Base-by-base conservation (phyloP, 1,140 invertebrate genomes). In the Archegozetes longisetosus region DNA sequence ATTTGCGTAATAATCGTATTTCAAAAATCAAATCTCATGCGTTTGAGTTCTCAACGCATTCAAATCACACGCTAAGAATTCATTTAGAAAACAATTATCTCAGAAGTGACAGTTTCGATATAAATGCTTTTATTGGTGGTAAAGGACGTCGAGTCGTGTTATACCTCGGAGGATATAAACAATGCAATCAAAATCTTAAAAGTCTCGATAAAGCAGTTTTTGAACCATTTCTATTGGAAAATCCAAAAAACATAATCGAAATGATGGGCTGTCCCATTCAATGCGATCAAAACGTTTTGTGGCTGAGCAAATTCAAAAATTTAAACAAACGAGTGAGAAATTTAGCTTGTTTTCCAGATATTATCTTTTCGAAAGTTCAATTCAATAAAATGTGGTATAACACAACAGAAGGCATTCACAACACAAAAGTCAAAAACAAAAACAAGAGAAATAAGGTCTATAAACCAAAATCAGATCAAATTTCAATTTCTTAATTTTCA, bases 221-320 rank as follows among this genome's bases (percentile, higher is more conserved):
- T 27, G 57, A 58, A 46, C 46, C 57, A 14, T 58, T 58, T 40
- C 23, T 58, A 14, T 2, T 1, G 23, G 57, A 58, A 40, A 58
- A 53, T 24, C 46, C 1, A 1, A 2, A 24, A 1, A 58, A 58
- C 24, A 27, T 58, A n/a, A 27, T 58, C 17, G 57, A 58, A 20
- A 49, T 58, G 57, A 50, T 50, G n/a, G 57, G 57, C 14, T 58
- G 57, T 58, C 57, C 57, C 13, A 22, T 58, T 14, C 3, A 49
- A 12, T 58, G 57, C 32, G 57, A 58, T 24, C 55, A 57, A n/a
- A 29, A 24, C 24, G 48, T 57, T 29, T 12, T 47, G 12, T 57
- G 55, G 55, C 29, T 57, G 2, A 47, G 2, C 28, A n/a, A n/a
- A n/a, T n/a, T n/a, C n/a, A n/a, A n/a, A n/a, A n/a, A n/a, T n/a